These are phyloP conservation scores for Gadopsis bispinosus DNA, from an alignment of 2,797 vertebrate genomes.

Conservation along the genomic window DNA sequence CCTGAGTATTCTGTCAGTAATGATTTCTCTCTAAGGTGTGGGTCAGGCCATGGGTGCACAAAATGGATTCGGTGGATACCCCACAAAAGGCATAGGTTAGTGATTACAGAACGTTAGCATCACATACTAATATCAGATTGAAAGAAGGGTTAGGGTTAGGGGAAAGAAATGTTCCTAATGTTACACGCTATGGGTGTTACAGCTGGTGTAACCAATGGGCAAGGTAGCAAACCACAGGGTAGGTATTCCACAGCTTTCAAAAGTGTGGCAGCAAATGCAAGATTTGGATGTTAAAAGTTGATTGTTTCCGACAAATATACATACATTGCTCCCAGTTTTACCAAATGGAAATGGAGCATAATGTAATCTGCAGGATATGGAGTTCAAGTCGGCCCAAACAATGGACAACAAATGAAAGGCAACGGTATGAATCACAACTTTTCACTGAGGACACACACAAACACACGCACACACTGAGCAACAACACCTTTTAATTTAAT, in stretches of 20 bases:
- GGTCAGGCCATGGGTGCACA: slow-evolving; percentile 59
- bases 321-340: slow-evolving; percentile 6
- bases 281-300: background rate
- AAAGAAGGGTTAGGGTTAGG: too few relatives aligned
- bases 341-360: slow-evolving; percentile 57
- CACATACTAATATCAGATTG: background rate
- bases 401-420: slow-evolving; percentile 62
- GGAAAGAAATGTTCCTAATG: background rate
- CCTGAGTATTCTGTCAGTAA: background rate
- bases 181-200: slow-evolving; percentile 2
- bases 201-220: slow-evolving; percentile 50
- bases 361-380: slow-evolving; percentile 66
- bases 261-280: slow-evolving; percentile 4
- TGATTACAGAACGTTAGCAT: background rate
- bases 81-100: slow-evolving; percentile 73
- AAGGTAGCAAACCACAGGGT: slow-evolving; percentile 55
- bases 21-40: slow-evolving; percentile 55
- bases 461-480: background rate
- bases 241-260: background rate
- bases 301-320: background rate
- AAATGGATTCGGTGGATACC: slow-evolving; percentile 60
- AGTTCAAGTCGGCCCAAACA: slow-evolving; percentile 31
- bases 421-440: slow-evolving; percentile 26
- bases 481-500: background rate
- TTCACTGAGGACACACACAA: background rate